phyloP scores from a whole-genome alignment of 1,140 invertebrate species.

The Laodelphax striatellus region DNA sequence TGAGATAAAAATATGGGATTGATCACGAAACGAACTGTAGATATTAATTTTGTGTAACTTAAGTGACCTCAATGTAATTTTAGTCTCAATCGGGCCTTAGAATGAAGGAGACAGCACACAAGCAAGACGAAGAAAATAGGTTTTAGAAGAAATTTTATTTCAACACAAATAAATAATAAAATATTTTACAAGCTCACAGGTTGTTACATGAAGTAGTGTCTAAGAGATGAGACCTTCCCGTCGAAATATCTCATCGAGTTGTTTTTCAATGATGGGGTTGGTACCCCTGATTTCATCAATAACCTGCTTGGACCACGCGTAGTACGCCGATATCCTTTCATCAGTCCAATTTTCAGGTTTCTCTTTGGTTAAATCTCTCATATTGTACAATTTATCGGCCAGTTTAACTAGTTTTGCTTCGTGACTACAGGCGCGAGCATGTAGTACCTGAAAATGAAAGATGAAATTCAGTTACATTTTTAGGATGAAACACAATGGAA shows the following conservation, averaged over 20 bases:
- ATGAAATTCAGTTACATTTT: slow-evolving; percentile 3
- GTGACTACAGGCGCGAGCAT: slow-evolving; percentile 42
- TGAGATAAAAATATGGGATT: too few relatives aligned
- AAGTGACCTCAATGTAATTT: too few relatives aligned
- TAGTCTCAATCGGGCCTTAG: too few relatives aligned
- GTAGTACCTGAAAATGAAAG: slow-evolving; percentile 46
- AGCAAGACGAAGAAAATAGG: too few relatives aligned
- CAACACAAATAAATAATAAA: too few relatives aligned
- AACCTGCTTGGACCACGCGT: slow-evolving; percentile 61
- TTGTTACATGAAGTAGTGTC: too few relatives aligned
- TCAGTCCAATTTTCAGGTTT: slow-evolving; percentile 54
- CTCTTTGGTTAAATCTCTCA: slow-evolving; percentile 53
- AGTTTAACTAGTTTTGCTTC: slow-evolving; percentile 72
- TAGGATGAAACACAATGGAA: not conserved
- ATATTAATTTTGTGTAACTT: too few relatives aligned
- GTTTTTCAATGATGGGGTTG: slow-evolving; percentile 47
- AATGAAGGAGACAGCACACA: too few relatives aligned
- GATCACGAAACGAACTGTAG: too few relatives aligned
- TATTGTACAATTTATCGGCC: slow-evolving; percentile 79
- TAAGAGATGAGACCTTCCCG: slow-evolving; percentile 14
- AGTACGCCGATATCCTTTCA: slow-evolving; percentile 48
- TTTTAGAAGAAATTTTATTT: too few relatives aligned
- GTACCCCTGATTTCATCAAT: slow-evolving; percentile 52
- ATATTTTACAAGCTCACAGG: too few relatives aligned
- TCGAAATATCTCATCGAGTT: slow-evolving; percentile 46